Evolutionary conservation across 2,113 vertebrate species (phyloP).

Genomic region (Lamprologus ornatipinnis): DNA sequence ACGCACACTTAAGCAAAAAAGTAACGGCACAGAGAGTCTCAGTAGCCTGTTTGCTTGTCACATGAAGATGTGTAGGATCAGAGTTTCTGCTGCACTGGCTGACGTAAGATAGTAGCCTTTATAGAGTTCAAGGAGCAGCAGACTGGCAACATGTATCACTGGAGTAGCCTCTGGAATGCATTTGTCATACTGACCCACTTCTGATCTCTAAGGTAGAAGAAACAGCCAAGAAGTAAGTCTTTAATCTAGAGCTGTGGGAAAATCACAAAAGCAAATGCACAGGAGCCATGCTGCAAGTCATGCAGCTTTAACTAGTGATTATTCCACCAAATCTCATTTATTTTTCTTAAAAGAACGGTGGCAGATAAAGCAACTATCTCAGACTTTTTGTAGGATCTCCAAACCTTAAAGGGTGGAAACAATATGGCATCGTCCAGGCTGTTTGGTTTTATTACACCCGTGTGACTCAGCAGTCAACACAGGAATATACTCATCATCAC

Average conservation of each 20-base stretch:
- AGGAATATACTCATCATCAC: not conserved
- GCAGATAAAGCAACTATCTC: not conserved
- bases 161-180: slow-evolving; percentile 6
- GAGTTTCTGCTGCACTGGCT: not conserved
- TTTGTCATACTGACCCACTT: slow-evolving; percentile 41
- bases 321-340: not conserved
- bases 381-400: not conserved
- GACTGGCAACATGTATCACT: not conserved
- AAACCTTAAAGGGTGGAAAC: not conserved
- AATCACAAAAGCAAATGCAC: not conserved
- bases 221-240: not conserved
- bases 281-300: not conserved
- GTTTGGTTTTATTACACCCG: not conserved
- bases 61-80: not conserved
- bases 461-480: slow-evolving; percentile 3
- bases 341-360: not conserved
- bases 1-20: not conserved
- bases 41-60: not conserved
- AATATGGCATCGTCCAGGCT: not conserved
- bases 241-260: slow-evolving; percentile 5
- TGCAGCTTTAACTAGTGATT: not conserved
- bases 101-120: not conserved
- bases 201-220: slow-evolving; percentile 27
- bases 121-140: slow-evolving; percentile 27
- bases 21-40: accelerated